phyloP scores from a whole-genome alignment of 2,113 vertebrate species.

The Pelobates fuscus region DNA sequence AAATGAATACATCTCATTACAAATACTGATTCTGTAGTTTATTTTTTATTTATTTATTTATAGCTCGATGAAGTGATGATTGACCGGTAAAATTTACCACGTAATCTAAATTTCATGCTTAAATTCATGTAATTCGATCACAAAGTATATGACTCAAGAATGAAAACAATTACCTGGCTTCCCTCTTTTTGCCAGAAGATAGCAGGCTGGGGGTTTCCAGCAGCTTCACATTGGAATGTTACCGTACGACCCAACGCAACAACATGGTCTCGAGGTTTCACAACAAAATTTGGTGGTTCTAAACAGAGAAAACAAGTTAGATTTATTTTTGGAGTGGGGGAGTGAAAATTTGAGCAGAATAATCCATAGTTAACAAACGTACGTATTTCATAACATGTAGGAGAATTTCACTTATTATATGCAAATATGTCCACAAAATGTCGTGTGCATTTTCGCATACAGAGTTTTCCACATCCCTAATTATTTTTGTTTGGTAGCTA shows the following conservation, averaged over 20 bases:
- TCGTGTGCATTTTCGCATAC: too few relatives aligned
- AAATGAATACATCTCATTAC: neutral
- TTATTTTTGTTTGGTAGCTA: neutral
- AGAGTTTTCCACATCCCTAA: too few relatives aligned
- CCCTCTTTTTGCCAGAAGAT: slow-evolving; percentile 98
- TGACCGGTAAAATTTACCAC: neutral
- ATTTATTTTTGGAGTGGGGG: neutral
- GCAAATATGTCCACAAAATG: too few relatives aligned
- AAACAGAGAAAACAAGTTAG: slow-evolving; percentile 48
- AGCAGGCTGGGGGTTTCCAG: slow-evolving; percentile 95
- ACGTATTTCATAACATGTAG: too few relatives aligned
- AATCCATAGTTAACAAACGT: too few relatives aligned
- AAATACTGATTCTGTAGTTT: neutral
- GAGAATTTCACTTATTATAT: too few relatives aligned
- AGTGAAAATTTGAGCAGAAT: too few relatives aligned
- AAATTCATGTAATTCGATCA: slow-evolving; percentile 2
- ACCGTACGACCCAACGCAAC: slow-evolving; percentile 91
- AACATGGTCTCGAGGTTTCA: slow-evolving; percentile 94
- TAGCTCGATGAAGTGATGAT: neutral
- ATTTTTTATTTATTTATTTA: neutral
- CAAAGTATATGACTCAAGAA: slow-evolving; percentile 1
- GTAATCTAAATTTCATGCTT: neutral
- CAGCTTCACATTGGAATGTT: slow-evolving; percentile 96
- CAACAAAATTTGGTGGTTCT: slow-evolving; percentile 95
- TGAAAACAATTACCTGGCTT: slow-evolving; percentile 82